A percentile compares a stretch with the other conserved stretches of the same genome.
phyloP scores from a whole-genome alignment of 2,797 vertebrate species.

The Cossypha polioptera region DNA sequence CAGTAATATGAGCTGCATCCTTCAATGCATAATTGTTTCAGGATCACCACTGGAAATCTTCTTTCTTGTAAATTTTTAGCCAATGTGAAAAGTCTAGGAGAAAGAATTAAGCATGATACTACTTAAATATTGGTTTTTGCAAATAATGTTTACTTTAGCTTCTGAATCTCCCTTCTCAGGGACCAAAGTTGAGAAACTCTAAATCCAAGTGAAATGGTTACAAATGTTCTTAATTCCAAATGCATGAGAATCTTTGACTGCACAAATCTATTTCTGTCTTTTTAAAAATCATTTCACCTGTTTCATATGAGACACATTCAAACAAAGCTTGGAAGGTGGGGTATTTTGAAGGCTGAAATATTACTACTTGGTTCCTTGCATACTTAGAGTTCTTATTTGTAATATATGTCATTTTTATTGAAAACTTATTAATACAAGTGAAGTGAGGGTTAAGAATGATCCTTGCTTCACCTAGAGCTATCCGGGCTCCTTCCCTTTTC shows the following conservation, averaged over 20 bases:
- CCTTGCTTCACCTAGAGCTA: neutral
- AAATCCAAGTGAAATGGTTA: neutral
- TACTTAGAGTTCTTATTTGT: neutral
- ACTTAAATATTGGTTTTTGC: neutral
- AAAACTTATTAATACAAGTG: neutral
- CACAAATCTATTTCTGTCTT: neutral
- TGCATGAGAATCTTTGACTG: neutral
- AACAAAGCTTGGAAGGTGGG: neutral
- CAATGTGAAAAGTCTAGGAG: neutral
- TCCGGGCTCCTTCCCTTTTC: neutral
- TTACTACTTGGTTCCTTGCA: neutral
- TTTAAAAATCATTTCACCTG: neutral
- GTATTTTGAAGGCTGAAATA: neutral
- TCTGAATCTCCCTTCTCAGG: neutral
- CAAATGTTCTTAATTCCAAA: neutral
- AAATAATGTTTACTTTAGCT: neutral
- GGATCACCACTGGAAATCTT: neutral
- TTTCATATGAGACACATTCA: neutral
- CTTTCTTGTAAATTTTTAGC: neutral
- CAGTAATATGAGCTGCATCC: neutral
- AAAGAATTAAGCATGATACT: neutral
- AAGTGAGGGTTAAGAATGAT: neutral
- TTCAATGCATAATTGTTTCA: neutral
- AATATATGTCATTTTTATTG: neutral
- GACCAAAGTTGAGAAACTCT: neutral